Base-by-base conservation (phyloP, 2,113 vertebrate genomes). In the Trichechus manatus region DNA sequence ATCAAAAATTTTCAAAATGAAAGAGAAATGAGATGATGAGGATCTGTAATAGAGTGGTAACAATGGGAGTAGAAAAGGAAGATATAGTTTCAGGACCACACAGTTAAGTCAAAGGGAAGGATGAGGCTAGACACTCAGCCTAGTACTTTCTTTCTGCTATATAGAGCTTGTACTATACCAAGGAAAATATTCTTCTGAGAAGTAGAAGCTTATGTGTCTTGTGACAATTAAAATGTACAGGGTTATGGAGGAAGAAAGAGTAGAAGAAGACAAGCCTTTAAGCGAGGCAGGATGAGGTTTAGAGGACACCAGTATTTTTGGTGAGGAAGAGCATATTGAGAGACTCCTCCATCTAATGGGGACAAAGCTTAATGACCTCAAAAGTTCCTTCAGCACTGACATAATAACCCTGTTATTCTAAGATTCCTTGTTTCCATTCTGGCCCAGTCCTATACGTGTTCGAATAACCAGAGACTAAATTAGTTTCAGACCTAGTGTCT, bases 381-480 rank as follows among this genome's bases (percentile, higher is more conserved):
- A 63, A 29, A 70, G n/a, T 84, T 61, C 31, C 64, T 85, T 80
- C 64, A 64, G 70, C 29, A 42, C n/a, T 86, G 11, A 63, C 5
- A 68, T 42, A 84, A 87, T 31, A 13, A 61, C 44, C 50, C 56
- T 79, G 39, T 25, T 64, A 72, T 61, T 80, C 42, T 44, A 85
- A 80, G 89, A 74, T 14, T 39, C 56, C 47, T 44, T 96, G 74
- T 39, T 81, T 64, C 39, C 31, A 59, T 59, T 93, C 44, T 50
- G 68, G 47, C 36, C 64, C 56, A 85, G 80, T 74, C 27, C 42
- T 93, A 27, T 78, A 72, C 72, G 66, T 75, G 6, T 64, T 44
- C 3, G 23, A 89, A 56, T 59, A 90, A 86, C 59, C 64, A 86
- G 27, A 74, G 81, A 50, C 75, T 93, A 81, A 66, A 93, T 81